Evolutionary conservation across 2,888 invertebrate genomes (phyloP), one percentile per base, ranked within the genome.

Genomic region (Melinaea menophilus): DNA sequence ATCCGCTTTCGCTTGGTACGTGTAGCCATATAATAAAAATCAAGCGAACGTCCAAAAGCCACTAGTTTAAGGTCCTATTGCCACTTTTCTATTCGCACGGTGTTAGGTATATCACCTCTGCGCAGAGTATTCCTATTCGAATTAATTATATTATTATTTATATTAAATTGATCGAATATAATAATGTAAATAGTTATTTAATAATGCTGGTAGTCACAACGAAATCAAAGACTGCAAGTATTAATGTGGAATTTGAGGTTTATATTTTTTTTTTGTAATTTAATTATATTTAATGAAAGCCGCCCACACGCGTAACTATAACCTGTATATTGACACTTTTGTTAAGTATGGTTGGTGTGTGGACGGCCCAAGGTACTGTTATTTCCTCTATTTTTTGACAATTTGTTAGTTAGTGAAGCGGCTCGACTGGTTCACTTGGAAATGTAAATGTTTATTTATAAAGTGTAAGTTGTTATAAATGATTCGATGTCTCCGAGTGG

Each of bases 191-290:
- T 88, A 88, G 80, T 76, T 68, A 69, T 79, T 76, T 72, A 77
- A 74, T 78, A 79, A 86, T 82, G 84, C 87, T 88, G 82, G 86
- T 90, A 88, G 90, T 90, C 90, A 89, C 90, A 90, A 90, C 85
- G 88, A 87, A 88, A 85, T 85, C 84, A 87, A 90, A 90, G 90
- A 90, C 90, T 90, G 90, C 89, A 75, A 81, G 86, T 86, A 79
- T 85, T 85, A 76, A 79, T 73, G 77, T 81, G 76, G 75, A 77
- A 77, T 77, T 82, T 84, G 84, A 88, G 79, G 79, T 74, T 73
- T 68, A 77, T 74, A 71, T 71, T 73, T 78, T 78, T 76, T 73
- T 74, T 73, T 77, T 73, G 79, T 82, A 79, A 85, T 84, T 82
- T 81, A 80, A 83, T 83, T 77, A 74, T 87, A 82, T 85, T 85